phyloP scores from a whole-genome alignment of 1,140 invertebrate species.

The Metaphire vulgaris region DNA sequence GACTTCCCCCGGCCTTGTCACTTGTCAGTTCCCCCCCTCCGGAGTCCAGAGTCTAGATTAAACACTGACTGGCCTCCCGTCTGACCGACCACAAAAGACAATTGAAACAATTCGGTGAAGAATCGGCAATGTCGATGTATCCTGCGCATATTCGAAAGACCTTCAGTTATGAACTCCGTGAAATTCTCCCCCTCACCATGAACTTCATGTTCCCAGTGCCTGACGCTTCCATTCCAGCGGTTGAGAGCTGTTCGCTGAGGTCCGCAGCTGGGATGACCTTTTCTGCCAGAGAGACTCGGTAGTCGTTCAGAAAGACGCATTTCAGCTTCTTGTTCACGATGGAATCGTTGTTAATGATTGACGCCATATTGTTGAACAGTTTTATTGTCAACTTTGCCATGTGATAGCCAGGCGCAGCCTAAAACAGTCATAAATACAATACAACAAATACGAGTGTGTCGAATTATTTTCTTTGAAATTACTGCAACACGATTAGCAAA shows the following conservation, averaged over 20 bases:
- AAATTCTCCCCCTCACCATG: slow-evolving; percentile 70
- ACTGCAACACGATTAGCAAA: no score
- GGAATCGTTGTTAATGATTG: slow-evolving; percentile 66
- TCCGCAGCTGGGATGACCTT: slow-evolving; percentile 98
- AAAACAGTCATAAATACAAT: slow-evolving; percentile 34
- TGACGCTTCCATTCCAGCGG: slow-evolving; percentile 95
- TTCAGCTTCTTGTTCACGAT: slow-evolving; percentile 63
- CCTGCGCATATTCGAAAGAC: not conserved
- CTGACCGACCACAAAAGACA: no score
- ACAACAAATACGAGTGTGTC: slow-evolving; percentile 2
- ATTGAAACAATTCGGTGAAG: no score
- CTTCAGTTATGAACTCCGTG: no score
- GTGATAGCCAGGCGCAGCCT: slow-evolving; percentile 95
- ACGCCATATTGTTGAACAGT: slow-evolving; percentile 69
- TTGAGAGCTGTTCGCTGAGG: slow-evolving; percentile 94
- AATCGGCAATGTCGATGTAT: no score
- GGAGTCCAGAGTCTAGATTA: no score
- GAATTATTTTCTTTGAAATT: no score
- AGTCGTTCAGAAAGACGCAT: slow-evolving; percentile 91
- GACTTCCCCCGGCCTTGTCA: no score
- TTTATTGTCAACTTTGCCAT: slow-evolving; percentile 94
- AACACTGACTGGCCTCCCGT: no score
- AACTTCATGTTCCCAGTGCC: slow-evolving; percentile 91
- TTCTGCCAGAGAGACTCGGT: slow-evolving; percentile 92
- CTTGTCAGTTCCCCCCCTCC: no score